A percentile compares a stretch with the other conserved stretches of the same genome.
These are phyloP conservation scores for Apis mellifera DNA, from an alignment of 1,140 invertebrate genomes.

Conservation along the genomic window Amel_HAv3.1 CM009935.2:180001-180500, in stretches of 20 bases:
- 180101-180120: not conserved
- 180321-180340: constrained; percentile 74
- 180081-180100: not conserved
- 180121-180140: not conserved
- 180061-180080: not conserved
- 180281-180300: constrained; percentile 78
- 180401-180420: constrained; percentile 75
- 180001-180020: too few relatives aligned
- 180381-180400: constrained; percentile 78
- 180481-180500: constrained; percentile 73
- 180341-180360: constrained; percentile 70
- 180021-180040: too few relatives aligned
- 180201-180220: not conserved
- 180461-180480: constrained; percentile 76
- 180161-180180: not conserved
- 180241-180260: constrained; percentile 72
- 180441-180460: constrained; percentile 78
- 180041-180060: not conserved
- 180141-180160: not conserved
- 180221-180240: constrained; percentile 71
- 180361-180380: constrained; percentile 76
- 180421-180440: constrained; percentile 78
- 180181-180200: too few relatives aligned
- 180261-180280: constrained; percentile 73
- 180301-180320: constrained; percentile 71